Evolutionary conservation across 2,113 vertebrate genomes (phyloP).

Genomic region (Phrynocephalus versicolor): DNA sequence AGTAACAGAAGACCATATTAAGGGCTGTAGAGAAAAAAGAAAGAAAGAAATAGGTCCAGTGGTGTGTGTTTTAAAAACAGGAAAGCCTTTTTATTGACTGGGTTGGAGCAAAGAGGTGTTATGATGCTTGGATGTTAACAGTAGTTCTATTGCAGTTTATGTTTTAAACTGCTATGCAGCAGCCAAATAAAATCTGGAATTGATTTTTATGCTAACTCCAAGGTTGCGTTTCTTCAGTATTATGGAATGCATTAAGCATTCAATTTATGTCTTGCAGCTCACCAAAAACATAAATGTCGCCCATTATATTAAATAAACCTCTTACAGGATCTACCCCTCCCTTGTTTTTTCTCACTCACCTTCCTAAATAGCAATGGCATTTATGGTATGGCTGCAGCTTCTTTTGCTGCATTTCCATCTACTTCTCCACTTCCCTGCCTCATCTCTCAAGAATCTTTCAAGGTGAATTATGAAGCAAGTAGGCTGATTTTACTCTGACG

Average conservation of each 20-base stretch:
- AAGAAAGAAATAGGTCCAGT: not conserved
- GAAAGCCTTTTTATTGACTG: slow-evolving; percentile 57
- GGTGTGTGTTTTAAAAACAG: slow-evolving; percentile 11
- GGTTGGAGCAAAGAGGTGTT: slow-evolving; percentile 44
- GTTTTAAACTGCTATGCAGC: slow-evolving; percentile 59
- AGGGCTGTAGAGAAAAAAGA: not conserved
- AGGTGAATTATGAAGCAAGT: slow-evolving; percentile 33
- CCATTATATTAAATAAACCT: slow-evolving; percentile 63
- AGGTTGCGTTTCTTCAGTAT: slow-evolving; percentile 65
- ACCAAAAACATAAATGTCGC: slow-evolving; percentile 54
- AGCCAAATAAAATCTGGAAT: slow-evolving; percentile 68
- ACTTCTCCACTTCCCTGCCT: not conserved
- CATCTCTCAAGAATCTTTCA: not conserved
- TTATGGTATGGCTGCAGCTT: slow-evolving; percentile 52
- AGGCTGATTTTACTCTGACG: slow-evolving; percentile 22
- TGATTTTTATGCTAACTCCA: slow-evolving; percentile 68
- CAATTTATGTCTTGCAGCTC: slow-evolving; percentile 64
- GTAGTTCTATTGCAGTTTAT: slow-evolving; percentile 60
- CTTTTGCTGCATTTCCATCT: slow-evolving; percentile 51
- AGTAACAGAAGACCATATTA: slow-evolving; percentile 48
- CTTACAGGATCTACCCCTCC: slow-evolving; percentile 41
- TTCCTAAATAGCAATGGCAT: slow-evolving; percentile 59
- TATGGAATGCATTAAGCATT: slow-evolving; percentile 67
- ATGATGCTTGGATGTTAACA: slow-evolving; percentile 65
- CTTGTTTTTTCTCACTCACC: slow-evolving; percentile 46